Evolutionary conservation across 2,113 vertebrate genomes (phyloP), one percentile per base, ranked within the genome.

Genomic region (Choloepus hoffmanni): DNA sequence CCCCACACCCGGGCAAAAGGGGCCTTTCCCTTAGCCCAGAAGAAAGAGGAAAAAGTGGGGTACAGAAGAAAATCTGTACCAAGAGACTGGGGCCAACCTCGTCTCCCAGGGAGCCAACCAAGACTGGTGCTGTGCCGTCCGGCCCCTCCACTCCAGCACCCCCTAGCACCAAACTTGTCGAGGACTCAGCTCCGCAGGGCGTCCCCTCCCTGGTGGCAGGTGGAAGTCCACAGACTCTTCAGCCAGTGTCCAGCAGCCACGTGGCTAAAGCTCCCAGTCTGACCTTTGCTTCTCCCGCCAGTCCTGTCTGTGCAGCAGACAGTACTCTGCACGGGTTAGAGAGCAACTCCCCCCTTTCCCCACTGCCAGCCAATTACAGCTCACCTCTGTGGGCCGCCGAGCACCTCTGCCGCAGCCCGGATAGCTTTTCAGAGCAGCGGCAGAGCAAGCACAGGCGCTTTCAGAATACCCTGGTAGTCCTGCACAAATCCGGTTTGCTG

Each of bases 401-500:
- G 84, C 98, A 98, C 86, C 96, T 97, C 89, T 98, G 97, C 91
- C 90, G 84, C 84, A 94, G 97, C 72, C 98, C 98, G 15, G 98
- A 98, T 94, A 21, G 94, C 90, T 94, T 97, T 79, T 11, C 92
- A 0, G 89, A 98, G 97, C 90, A 95, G 93, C 96, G 98, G 2
- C 97, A 97, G 62, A 98, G 98, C 97, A 99, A 98, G 92, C 98
- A 97, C 81, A 98, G 99, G 60, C 99, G 99, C 89, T 99, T 99
- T 98, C 98, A 99, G 98, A 99, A 99, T 40, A 99, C 99, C 0
- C 98, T 99, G 3, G 99, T 99, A 3, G 99, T 99, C 85, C 98
- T 99, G 0, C 98, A 98, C 94, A 98, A 98, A 65, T 99, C 99
- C 0, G 99, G 99, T 0, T 94, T 99, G 97, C 98, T 99, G 96